Conservation (phyloP, 2,113 vertebrate genomes). For the Xyrauchen texanus region DNA sequence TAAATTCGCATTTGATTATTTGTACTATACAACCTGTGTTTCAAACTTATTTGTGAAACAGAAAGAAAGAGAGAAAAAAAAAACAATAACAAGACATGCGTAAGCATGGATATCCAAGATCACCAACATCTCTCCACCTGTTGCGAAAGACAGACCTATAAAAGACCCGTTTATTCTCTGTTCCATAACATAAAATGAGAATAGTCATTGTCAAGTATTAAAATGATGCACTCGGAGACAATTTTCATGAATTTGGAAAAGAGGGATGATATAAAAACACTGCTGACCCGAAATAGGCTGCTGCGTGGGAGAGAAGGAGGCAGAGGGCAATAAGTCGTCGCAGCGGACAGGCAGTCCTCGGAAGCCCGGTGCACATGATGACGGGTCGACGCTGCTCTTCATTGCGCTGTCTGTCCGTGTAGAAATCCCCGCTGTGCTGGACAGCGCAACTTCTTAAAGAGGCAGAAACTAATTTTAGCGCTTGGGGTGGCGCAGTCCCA, state of each 20-base stretch:
- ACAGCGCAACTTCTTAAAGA: slow-evolving; percentile 72
- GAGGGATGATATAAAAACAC: slow-evolving; percentile 27
- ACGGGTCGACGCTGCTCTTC: slow-evolving; percentile 80
- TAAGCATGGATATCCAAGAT: slow-evolving; percentile 43
- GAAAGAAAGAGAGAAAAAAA: background rate
- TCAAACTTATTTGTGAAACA: background rate
- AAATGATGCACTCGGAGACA: too few relatives aligned
- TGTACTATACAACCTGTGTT: too few relatives aligned
- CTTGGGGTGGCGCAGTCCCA: slow-evolving; percentile 60
- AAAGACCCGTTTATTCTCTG: background rate
- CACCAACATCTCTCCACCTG: slow-evolving; percentile 25
- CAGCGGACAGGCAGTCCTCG: slow-evolving; percentile 78
- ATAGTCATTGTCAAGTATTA: background rate
- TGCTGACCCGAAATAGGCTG: slow-evolving; percentile 94
- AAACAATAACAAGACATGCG: slow-evolving; percentile 16
- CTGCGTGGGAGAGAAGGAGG: slow-evolving; percentile 77
- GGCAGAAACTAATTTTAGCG: slow-evolving; percentile 58
- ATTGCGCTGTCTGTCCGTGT: slow-evolving; percentile 78
- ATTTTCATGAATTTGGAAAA: background rate
- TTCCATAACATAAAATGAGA: background rate
- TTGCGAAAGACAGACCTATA: background rate
- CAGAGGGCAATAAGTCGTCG: slow-evolving; percentile 78
- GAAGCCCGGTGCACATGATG: slow-evolving; percentile 87
- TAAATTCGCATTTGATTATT: too few relatives aligned
- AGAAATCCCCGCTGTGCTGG: slow-evolving; percentile 67